Evolutionary conservation across 2,888 invertebrate genomes (phyloP).

Genomic region (Dasypogon diadema): DNA sequence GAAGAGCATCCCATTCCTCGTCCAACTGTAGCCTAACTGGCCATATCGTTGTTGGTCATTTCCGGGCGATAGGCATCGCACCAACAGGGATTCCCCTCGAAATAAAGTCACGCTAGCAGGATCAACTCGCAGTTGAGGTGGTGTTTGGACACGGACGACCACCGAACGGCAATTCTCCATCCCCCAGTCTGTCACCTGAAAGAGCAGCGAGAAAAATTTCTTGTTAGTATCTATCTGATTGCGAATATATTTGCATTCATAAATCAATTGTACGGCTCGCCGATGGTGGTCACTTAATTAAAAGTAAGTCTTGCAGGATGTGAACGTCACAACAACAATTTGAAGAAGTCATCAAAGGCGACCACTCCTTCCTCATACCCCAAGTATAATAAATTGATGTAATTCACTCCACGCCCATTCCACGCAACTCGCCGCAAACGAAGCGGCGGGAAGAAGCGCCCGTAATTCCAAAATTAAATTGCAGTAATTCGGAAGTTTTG

Average conservation of each 20-base stretch:
- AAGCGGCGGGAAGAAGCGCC: background rate
- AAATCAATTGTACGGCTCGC: background rate
- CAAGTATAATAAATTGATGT: too few species aligned
- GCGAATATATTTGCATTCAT: constrained; percentile 10
- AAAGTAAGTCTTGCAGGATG: background rate
- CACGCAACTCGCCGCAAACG: background rate
- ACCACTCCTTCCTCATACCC: background rate
- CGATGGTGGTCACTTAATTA: background rate
- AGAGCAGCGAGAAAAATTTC: constrained; percentile 61
- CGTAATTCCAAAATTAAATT: constrained; percentile 44
- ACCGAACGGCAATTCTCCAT: constrained; percentile 76
- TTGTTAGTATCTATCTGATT: background rate
- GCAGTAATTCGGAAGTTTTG: constrained; percentile 24
- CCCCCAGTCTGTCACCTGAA: constrained; percentile 76
- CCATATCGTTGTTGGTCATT: constrained; percentile 72
- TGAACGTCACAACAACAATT: too few species aligned
- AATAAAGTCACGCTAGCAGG: constrained; percentile 77
- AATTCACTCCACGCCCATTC: too few species aligned
- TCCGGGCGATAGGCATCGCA: constrained; percentile 76
- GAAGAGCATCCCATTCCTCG: constrained; percentile 80
- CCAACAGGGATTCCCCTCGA: constrained; percentile 68
- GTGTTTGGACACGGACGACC: constrained; percentile 72
- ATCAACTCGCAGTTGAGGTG: constrained; percentile 75
- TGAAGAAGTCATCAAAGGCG: background rate
- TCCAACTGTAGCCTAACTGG: constrained; percentile 86